These are phyloP conservation scores for Ascaphus truei DNA, from an alignment of 2,113 vertebrate genomes.

Conservation along the genomic window DNA sequence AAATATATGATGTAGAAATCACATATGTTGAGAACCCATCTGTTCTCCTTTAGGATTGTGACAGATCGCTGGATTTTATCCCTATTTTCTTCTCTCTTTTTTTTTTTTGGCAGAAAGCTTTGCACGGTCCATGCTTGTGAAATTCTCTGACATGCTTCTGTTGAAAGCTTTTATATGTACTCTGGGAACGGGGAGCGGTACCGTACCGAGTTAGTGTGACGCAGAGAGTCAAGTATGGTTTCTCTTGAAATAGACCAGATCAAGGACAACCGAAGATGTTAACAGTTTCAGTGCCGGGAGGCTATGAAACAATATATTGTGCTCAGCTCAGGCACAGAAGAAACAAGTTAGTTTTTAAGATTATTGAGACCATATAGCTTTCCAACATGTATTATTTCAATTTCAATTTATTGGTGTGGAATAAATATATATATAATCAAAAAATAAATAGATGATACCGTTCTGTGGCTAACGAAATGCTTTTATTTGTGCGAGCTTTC, in stretches of 20 bases:
- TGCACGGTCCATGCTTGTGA: background rate
- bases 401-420: too few relatives aligned
- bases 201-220: constrained; percentile 8
- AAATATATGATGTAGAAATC: background rate
- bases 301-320: too few relatives aligned
- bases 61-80: constrained; percentile 26
- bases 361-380: too few relatives aligned
- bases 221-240: background rate
- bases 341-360: too few relatives aligned
- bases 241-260: constrained; percentile 6
- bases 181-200: constrained; percentile 4
- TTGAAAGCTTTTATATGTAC: constrained; percentile 18
- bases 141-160: constrained; percentile 27
- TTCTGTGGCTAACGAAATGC: too few relatives aligned
- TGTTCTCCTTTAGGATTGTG: constrained; percentile 23
- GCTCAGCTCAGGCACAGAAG: too few relatives aligned
- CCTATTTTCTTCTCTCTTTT: constrained; percentile 4
- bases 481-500: too few relatives aligned
- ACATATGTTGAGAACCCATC: background rate
- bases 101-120: constrained; percentile 10
- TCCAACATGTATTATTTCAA: too few relatives aligned
- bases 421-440: too few relatives aligned
- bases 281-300: background rate
- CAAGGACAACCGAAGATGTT: background rate
- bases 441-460: too few relatives aligned